Evolutionary conservation across 2,113 vertebrate species (phyloP), one percentile per base, ranked within the genome.

Genomic region (Muscicapa adusta): DNA sequence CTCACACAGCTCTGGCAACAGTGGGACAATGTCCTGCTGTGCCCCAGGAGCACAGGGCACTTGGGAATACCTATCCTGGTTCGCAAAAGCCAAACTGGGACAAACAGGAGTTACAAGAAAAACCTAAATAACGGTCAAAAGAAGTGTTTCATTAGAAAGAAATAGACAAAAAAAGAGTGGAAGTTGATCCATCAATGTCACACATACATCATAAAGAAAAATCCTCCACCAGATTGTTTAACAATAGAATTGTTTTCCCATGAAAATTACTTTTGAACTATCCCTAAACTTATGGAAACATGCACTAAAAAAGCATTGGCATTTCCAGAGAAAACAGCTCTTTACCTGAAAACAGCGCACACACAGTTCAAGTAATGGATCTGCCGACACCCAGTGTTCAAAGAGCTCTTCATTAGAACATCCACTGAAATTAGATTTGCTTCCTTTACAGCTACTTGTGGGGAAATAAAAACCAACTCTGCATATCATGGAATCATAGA

Each of bases 191-290:
- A 81, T 43, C 26, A 33, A 31, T 13, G 10, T 40, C 80, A 75
- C 16, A 23, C 42, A 75, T 23, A 84, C 73, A 86, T 78, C 70
- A 76, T 57, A 85, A 92, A 65, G 74, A 95, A 95, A 92, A 96
- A 68, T 4, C 14, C 51, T 85, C 53, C 33, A 60, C 20, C 51
- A 22, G 25, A 42, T 6, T 38, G 31, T n/a, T 65, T 68, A 85
- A 42, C 8, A 25, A 14, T 0, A 74, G 19, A 78, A 60, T 29
- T 60, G 8, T 20, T 84, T 77, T 67, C 51, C 47, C 29, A 9
- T 28, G 5, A 85, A 71, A 89, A 63, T 36, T 1, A 38, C 38
- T 56, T 57, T 68, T 57, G 4, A 9, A 22, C 14, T 18, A 3
- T 18, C 36, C 33, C n/a, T 51, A 51, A 81, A 53, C 28, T 78